Evolutionary conservation across 2,113 vertebrate genomes (phyloP).

Genomic region (Meleagris gallopavo): DNA sequence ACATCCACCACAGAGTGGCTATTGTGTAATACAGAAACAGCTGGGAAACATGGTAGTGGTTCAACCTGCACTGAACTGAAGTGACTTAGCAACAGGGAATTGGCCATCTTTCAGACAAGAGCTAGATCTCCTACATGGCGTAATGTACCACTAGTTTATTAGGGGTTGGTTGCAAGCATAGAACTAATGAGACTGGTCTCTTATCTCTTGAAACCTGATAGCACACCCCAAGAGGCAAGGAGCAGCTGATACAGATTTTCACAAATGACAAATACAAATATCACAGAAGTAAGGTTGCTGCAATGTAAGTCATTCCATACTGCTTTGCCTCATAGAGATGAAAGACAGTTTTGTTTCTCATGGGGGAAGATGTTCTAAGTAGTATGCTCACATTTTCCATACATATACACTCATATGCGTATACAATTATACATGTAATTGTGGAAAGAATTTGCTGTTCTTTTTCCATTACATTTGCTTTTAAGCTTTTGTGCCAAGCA

Average conservation of each 20-base stretch:
- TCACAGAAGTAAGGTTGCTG: not conserved
- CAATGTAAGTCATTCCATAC: not conserved
- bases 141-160: not conserved
- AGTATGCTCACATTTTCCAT: not conserved
- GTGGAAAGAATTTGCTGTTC: not conserved
- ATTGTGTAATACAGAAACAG: rapidly evolving
- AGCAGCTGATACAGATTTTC: not conserved
- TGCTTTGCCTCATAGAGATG: not conserved
- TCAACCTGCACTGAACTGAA: not conserved
- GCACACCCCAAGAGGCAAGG: not conserved
- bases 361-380: not conserved
- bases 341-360: not conserved
- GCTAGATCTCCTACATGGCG: not conserved
- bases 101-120: not conserved
- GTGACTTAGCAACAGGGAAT: not conserved
- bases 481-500: not conserved
- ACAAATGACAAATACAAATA: not conserved
- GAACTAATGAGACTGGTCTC: not conserved
- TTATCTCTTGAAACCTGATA: not conserved
- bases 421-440: not conserved
- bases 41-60: not conserved
- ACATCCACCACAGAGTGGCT: not conserved
- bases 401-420: no score
- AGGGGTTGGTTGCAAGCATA: not conserved
- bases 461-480: slow-evolving; percentile 12